Conservation (phyloP, 2,888 invertebrate genomes). For the Acholoe squamosa region DNA sequence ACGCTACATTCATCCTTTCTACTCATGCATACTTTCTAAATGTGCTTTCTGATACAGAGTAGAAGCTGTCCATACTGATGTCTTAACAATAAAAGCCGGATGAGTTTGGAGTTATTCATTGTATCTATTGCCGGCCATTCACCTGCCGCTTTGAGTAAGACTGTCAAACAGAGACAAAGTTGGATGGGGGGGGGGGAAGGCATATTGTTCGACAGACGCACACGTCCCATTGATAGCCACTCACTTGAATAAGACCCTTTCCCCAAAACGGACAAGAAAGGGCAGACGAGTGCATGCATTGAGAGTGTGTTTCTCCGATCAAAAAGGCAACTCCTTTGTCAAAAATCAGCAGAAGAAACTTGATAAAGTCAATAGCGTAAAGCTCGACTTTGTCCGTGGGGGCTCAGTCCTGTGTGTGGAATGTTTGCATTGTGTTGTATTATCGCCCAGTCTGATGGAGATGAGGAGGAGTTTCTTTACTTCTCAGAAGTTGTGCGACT, state of each 20-base stretch:
- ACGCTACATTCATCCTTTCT: too few relatives aligned
- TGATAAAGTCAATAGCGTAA: slow-evolving; percentile 42
- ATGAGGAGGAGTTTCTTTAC: not conserved
- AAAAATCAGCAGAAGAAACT: slow-evolving; percentile 46
- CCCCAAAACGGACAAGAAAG: slow-evolving; percentile 13
- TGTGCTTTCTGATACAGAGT: too few relatives aligned
- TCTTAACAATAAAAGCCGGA: too few relatives aligned
- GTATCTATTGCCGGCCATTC: too few relatives aligned
- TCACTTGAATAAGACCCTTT: not conserved
- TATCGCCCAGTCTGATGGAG: slow-evolving; percentile 34
- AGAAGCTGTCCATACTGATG: too few relatives aligned
- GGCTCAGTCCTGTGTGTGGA: not conserved
- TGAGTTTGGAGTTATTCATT: too few relatives aligned
- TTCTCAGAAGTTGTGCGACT: not conserved
- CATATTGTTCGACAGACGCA: not conserved
- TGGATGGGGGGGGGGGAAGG: not conserved
- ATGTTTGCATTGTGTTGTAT: not conserved
- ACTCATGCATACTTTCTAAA: too few relatives aligned
- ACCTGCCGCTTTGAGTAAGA: too few relatives aligned
- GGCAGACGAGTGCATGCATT: not conserved
- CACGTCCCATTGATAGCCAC: not conserved
- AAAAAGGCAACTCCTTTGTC: slow-evolving; percentile 36
- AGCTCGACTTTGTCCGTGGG: not conserved
- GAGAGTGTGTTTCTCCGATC: slow-evolving; percentile 10
- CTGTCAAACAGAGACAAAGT: not conserved